These are phyloP conservation scores for Ormyrus pomaceus DNA, from an alignment of 2,888 invertebrate genomes.

Conservation along the genomic window DNA sequence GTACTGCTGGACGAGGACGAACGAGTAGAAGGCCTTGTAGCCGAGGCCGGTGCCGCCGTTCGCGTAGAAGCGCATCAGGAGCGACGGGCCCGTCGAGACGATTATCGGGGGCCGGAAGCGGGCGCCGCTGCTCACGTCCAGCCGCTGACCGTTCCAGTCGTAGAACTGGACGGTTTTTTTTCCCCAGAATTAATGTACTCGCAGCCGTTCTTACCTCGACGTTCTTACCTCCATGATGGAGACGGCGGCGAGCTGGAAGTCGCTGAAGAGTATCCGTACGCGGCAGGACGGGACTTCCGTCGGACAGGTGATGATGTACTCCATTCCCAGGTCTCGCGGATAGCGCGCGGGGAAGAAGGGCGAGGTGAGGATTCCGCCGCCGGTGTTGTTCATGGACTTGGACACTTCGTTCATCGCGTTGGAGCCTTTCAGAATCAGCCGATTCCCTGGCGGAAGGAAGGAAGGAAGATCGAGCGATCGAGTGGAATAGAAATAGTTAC, in stretches of 20 bases:
- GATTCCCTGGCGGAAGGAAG: constrained; percentile 77
- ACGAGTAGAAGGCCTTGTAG: constrained; percentile 81
- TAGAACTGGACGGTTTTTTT: constrained; percentile 77
- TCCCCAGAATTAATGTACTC: background rate
- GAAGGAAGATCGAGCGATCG: background rate
- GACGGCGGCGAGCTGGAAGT: constrained; percentile 81
- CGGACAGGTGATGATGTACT: constrained; percentile 81
- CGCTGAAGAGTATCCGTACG: constrained; percentile 81
- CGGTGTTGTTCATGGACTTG: constrained; percentile 71
- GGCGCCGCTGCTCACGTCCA: constrained; percentile 81
- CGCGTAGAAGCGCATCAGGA: constrained; percentile 82
- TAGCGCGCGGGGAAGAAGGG: constrained; percentile 84
- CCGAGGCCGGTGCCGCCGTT: constrained; percentile 83
- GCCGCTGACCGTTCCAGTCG: constrained; percentile 82
- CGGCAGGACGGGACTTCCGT: constrained; percentile 77
- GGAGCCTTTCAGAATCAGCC: constrained; percentile 70
- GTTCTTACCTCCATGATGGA: constrained; percentile 81
- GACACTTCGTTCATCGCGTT: constrained; percentile 62
- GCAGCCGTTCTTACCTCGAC: background rate
- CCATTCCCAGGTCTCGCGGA: constrained; percentile 81
- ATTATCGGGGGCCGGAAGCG: constrained; percentile 83
- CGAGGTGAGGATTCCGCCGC: constrained; percentile 78
- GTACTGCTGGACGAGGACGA: constrained; percentile 72
- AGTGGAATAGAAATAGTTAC: no score
- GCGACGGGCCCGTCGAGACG: constrained; percentile 80